Evolutionary conservation across 2,888 invertebrate species (phyloP).

Genomic region (Yponomeuta cagnagella): DNA sequence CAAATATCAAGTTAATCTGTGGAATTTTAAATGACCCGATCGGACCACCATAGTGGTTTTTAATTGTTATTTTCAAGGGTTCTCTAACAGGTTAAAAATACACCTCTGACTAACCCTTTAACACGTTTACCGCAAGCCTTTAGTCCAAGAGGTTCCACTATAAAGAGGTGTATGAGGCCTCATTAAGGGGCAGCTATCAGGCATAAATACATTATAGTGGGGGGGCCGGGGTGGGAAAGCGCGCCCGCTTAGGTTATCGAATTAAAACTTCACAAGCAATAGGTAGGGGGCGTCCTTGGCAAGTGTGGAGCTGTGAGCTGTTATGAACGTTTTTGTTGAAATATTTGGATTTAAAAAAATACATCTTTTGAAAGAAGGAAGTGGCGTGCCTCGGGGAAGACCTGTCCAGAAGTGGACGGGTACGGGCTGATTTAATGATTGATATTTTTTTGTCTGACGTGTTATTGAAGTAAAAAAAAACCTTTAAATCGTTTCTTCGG

Average conservation of each 20-base stretch:
- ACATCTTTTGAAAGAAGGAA: too few species aligned
- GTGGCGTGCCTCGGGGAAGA: too few species aligned
- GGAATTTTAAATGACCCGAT: too few species aligned
- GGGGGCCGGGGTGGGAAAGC: constrained; percentile 29
- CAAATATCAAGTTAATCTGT: too few species aligned
- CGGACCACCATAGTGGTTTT: too few species aligned
- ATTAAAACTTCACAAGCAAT: constrained; percentile 74
- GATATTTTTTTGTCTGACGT: too few species aligned
- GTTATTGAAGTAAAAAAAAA: too few species aligned
- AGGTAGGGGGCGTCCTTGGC: constrained; percentile 27
- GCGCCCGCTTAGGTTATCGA: constrained; percentile 58
- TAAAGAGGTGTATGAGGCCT: constrained; percentile 67
- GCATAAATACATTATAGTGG: constrained; percentile 72
- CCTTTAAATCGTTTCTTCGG: too few species aligned
- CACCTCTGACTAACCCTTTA: not conserved
- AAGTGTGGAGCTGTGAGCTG: not conserved
- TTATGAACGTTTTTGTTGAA: not conserved
- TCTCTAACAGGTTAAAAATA: not conserved
- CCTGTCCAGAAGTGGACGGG: too few species aligned
- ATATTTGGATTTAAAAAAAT: too few species aligned
- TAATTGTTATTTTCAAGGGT: too few species aligned
- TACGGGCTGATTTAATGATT: too few species aligned
- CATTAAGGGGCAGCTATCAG: constrained; percentile 71
- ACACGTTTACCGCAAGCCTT: not conserved
- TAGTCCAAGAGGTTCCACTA: constrained; percentile 28